Conservation (phyloP, 2,797 vertebrate genomes). For the Muscicapa striata region DNA sequence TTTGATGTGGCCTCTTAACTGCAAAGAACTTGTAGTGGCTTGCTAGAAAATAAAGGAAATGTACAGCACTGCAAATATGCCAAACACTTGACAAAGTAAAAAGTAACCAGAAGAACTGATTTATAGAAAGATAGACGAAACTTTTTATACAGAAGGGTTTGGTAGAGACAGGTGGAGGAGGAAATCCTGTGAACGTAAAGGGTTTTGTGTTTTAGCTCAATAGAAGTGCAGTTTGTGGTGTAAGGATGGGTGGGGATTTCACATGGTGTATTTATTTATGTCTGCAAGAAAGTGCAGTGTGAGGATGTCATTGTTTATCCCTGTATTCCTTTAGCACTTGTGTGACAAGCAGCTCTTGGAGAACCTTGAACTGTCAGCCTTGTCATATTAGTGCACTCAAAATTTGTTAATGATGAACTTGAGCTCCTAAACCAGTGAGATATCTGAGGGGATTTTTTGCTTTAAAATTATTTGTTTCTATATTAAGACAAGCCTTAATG, state of each 20-base stretch:
- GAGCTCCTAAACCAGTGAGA: neutral
- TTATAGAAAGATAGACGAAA: neutral
- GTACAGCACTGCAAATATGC: neutral
- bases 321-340: neutral
- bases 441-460: neutral
- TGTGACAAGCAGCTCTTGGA: neutral
- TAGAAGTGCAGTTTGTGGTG: neutral
- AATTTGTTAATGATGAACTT: neutral
- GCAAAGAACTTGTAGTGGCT: neutral
- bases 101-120: neutral
- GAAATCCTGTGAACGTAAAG: neutral
- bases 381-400: neutral
- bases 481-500: neutral
- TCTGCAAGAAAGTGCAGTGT: neutral
- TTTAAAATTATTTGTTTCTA: neutral
- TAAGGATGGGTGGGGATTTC: neutral
- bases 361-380: neutral
- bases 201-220: neutral
- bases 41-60: neutral
- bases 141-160: neutral
- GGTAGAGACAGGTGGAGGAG: neutral
- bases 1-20: neutral
- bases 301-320: neutral
- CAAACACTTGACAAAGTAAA: neutral
- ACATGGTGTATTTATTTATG: neutral